These are phyloP conservation scores for Heteractis magnifica DNA, from an alignment of 92 coral and sea anemone species.

Conservation along the genomic window DNA sequence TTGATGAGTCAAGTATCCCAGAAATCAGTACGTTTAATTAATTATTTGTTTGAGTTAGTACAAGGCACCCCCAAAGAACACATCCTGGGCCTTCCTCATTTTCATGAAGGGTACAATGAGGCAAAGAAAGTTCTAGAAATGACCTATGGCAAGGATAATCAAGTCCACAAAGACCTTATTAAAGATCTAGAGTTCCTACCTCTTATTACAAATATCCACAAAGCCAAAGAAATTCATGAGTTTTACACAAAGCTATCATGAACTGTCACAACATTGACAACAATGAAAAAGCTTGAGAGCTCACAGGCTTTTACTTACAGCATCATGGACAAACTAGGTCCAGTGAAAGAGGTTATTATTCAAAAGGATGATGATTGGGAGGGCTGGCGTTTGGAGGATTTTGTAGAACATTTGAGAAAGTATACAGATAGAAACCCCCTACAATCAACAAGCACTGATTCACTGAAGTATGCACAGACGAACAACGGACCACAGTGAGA, in stretches of 20 bases:
- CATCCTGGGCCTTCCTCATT: conserved; percentile 52
- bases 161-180: conserved; percentile 60
- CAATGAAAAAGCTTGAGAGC: conserved; percentile 47
- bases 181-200: conserved; percentile 48
- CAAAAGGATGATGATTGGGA: conserved; percentile 63
- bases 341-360: conserved; percentile 40
- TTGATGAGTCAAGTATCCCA: conserved; percentile 19
- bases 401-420: conserved; percentile 33
- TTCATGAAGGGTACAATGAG: conserved; percentile 40
- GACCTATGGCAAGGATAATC: conserved; percentile 51
- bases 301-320: conserved; percentile 45
- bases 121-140: conserved; percentile 36
- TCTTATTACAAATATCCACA: conserved; percentile 23
- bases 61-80: conserved; percentile 21
- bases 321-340: conserved; percentile 60
- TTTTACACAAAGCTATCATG: conserved; percentile 48
- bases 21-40: conserved; percentile 48
- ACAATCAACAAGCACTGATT: conserved; percentile 45
- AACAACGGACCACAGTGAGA: too few species aligned
- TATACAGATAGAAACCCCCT: conserved; percentile 44
- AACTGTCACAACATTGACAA: conserved; percentile 53
- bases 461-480: too few species aligned
- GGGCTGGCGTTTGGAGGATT: conserved; percentile 51
- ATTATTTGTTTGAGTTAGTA: conserved; percentile 32
- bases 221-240: conserved; percentile 45